phyloP scores from a whole-genome alignment of 2,888 invertebrate species.

The Oscheius sp. region DNA sequence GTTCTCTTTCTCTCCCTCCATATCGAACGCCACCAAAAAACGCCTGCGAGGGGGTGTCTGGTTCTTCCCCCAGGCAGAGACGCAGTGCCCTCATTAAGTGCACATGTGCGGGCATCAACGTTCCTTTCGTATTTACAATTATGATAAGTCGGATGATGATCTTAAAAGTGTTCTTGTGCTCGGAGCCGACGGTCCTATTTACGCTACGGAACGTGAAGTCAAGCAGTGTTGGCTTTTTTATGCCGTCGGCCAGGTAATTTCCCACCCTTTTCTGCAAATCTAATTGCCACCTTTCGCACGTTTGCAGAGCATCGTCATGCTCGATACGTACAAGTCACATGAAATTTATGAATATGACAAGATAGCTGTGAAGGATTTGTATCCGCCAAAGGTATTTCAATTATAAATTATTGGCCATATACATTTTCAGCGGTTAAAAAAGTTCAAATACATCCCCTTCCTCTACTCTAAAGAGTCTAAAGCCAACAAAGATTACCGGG shows the following conservation, averaged over 20 bases:
- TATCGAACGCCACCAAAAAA: conserved; percentile 34
- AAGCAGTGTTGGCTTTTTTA: conserved; percentile 24
- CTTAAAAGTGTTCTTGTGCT: conserved; percentile 17
- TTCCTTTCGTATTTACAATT: conserved; percentile 31
- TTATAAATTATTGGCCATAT: not conserved
- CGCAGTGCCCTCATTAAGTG: conserved; percentile 31
- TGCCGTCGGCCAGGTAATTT: conserved; percentile 3
- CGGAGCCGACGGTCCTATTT: conserved; percentile 15
- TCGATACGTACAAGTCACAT: conserved; percentile 20
- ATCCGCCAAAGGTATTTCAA: conserved; percentile 4
- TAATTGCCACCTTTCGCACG: not conserved
- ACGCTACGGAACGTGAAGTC: conserved; percentile 12
- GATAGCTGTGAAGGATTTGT: not conserved
- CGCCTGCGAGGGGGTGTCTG: conserved; percentile 19
- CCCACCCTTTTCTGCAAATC: too few species aligned
- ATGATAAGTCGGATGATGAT: conserved; percentile 27
- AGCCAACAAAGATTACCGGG: conserved; percentile 4
- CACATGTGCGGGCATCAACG: conserved; percentile 30
- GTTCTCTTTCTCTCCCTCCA: conserved; percentile 16
- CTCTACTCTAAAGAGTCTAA: conserved; percentile 1
- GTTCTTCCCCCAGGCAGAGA: conserved; percentile 31
- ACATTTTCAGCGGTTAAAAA: not conserved
- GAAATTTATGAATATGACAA: conserved; percentile 26
- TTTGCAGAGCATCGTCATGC: conserved; percentile 8
- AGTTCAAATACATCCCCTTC: conserved; percentile 20